phyloP scores from a whole-genome alignment of 92 coral and sea anemone species.

The Pocillopora grandis region DNA sequence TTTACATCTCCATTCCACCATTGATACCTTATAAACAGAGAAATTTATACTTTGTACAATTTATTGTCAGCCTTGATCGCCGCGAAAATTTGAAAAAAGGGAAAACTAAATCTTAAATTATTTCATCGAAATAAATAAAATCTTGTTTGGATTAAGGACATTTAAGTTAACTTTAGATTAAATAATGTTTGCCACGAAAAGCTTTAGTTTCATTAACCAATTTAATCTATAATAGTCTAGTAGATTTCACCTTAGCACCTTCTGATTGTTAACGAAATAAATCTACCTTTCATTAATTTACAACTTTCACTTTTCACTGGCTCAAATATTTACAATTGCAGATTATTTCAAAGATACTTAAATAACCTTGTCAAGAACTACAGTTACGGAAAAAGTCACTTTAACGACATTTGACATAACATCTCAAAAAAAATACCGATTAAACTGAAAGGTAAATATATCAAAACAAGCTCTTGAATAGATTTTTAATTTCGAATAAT shows the following conservation, averaged over 20 bases:
- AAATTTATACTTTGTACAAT: slow-evolving; percentile 18
- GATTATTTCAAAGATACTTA: too few relatives aligned
- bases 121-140: slow-evolving; percentile 29
- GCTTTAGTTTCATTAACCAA: background rate
- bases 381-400: too few relatives aligned
- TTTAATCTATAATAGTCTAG: background rate
- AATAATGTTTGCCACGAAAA: background rate
- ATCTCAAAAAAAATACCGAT: too few relatives aligned
- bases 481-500: too few relatives aligned
- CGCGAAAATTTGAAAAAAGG: background rate
- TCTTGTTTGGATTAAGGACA: background rate
- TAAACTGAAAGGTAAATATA: too few relatives aligned
- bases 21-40: slow-evolving; percentile 28
- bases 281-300: too few relatives aligned
- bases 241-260: background rate
- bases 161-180: background rate
- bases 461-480: too few relatives aligned
- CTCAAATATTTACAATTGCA: too few relatives aligned
- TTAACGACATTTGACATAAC: too few relatives aligned
- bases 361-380: too few relatives aligned
- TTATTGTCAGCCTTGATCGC: background rate
- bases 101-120: slow-evolving; percentile 13
- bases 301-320: too few relatives aligned
- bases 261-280: too few relatives aligned
- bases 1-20: background rate